phyloP scores from a whole-genome alignment of 2,888 invertebrate species.

The Lissocephala sabroskyi region DNA sequence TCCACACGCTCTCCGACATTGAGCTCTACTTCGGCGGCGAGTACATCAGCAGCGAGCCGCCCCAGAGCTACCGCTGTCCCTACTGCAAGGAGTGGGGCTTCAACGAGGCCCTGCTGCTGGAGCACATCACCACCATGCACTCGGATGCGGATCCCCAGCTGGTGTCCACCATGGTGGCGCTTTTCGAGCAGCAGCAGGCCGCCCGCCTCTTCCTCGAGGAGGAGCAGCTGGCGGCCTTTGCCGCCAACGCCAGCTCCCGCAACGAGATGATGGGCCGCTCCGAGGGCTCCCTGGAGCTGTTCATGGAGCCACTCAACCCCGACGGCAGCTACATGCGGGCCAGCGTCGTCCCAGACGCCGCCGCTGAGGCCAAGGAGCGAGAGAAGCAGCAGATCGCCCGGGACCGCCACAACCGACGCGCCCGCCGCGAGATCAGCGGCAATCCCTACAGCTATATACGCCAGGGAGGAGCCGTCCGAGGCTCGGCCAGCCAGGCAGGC shows the following conservation, averaged over 20 bases:
- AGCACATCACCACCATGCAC: constrained; percentile 37
- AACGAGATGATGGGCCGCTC: constrained; percentile 33
- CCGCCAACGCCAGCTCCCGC: constrained; percentile 36
- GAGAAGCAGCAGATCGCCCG: not conserved
- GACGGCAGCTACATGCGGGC: constrained; percentile 40
- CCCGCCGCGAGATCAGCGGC: not conserved
- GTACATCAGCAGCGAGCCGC: constrained; percentile 42
- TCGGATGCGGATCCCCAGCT: constrained; percentile 34
- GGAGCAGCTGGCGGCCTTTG: constrained; percentile 39
- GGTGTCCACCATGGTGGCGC: constrained; percentile 43
- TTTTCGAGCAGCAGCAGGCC: constrained; percentile 49
- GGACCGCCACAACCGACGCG: not conserved
- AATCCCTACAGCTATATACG: too few species aligned
- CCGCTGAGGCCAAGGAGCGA: not conserved
- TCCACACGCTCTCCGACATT: constrained; percentile 34
- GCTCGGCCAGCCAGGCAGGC: not conserved
- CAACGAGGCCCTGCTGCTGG: constrained; percentile 44
- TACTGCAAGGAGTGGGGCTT: constrained; percentile 52
- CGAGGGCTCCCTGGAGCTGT: constrained; percentile 32
- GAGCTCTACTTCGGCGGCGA: constrained; percentile 48
- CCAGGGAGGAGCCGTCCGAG: not conserved
- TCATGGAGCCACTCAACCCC: constrained; percentile 40
- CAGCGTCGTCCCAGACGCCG: constrained; percentile 10
- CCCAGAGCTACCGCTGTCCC: constrained; percentile 50
- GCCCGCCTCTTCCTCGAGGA: constrained; percentile 44